Evolutionary conservation across 2,888 invertebrate genomes (phyloP).

Genomic region (Epinotia demarniana): DNA sequence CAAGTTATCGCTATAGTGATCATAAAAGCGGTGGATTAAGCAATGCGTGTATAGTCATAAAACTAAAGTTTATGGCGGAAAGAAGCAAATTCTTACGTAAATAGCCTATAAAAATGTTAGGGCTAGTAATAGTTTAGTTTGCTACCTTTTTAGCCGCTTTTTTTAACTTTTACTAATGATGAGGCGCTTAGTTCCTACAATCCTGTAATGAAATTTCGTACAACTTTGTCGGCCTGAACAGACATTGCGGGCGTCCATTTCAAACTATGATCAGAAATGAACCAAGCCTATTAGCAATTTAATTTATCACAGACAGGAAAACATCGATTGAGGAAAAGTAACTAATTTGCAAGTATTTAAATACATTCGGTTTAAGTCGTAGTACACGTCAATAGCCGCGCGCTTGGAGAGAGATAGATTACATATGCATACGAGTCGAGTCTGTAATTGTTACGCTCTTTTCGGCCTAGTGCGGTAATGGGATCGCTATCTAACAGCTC

Average conservation of each 20-base stretch:
- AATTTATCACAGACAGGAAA: no score
- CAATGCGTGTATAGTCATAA: constrained; percentile 49
- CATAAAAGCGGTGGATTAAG: constrained; percentile 51
- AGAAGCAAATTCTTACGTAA: background rate
- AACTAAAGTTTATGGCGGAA: constrained; percentile 8
- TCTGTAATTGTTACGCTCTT: background rate
- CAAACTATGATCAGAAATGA: no score
- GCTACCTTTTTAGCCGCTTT: background rate
- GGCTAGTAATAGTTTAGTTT: background rate
- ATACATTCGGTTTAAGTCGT: background rate
- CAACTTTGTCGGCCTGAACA: no score
- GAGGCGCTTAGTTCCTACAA: background rate
- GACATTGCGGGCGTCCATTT: no score
- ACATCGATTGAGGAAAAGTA: no score
- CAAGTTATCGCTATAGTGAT: constrained; percentile 19
- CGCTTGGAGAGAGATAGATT: background rate
- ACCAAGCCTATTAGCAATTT: no score
- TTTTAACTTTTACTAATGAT: background rate
- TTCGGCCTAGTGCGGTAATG: constrained; percentile 4
- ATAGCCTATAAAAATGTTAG: background rate
- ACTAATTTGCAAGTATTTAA: background rate
- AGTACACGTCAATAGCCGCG: background rate
- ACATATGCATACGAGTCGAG: background rate
- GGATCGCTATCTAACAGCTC: constrained; percentile 47
- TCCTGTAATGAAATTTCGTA: no score